Evolutionary conservation across 2,113 vertebrate species (phyloP), one percentile per base, ranked within the genome.

Genomic region (Semnornis frantzii): DNA sequence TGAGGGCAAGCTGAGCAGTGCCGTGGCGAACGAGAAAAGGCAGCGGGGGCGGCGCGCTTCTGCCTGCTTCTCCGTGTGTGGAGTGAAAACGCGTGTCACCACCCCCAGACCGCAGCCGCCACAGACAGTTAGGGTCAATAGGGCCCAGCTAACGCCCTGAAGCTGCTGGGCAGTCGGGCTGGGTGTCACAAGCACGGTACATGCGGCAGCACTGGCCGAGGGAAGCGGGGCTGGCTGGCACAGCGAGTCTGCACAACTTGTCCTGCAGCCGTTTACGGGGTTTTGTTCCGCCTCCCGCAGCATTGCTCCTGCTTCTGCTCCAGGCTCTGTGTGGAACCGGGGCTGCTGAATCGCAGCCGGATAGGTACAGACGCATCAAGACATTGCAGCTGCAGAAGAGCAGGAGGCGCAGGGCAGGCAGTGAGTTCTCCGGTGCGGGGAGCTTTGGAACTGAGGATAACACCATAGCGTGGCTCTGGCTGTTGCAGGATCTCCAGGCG

Each of bases 341-440:
- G 1, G 15, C 23, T 2, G 4, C 6, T 10, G n/a, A 70, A 23
- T 9, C 33, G 25, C 4, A 7, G 30, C 12, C 18, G 1, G 1
- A 15, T 14, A 1, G 8, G 25, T 27, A 10, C 0, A 0, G 69
- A 31, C 12, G 21, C 10, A 50, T 31, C 17, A 2, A 1, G 2
- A 33, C 6, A 12, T 30, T 31, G 54, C 69, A 37, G 68, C 54
- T 50, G 70, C 39, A 20, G 62, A 24, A 39, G 57, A 37, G 74
- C 27, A 10, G 39, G 20, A 1, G 31, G 31, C 1, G 0, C 2
- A 3, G 15, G 42, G 63, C 73, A 42, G 44, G 46, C 16, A 79
- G 44, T 0, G 0, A 18, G 48, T 17, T n/a, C 48, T 16, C 1
- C 2, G 58, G 28, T 39, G 54, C 0, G 0, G 34, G 4, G 0